Percentiles rank a stretch among this genome's conserved stretches.
phyloP scores from a whole-genome alignment of 2,888 invertebrate genomes.

The Nemotelus nigrinus region DNA sequence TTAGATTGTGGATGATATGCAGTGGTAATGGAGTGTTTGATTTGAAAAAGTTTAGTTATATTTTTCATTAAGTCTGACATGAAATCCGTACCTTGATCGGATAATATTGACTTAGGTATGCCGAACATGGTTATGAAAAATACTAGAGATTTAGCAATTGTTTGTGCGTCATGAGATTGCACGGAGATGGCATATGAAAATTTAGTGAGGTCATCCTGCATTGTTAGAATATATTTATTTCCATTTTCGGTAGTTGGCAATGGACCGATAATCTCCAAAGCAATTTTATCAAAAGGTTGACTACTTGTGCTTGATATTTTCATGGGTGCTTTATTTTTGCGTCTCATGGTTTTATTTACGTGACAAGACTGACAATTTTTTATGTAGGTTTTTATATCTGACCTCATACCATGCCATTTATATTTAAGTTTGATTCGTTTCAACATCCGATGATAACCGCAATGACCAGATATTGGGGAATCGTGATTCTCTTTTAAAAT shows the following conservation, averaged over 20 bases:
- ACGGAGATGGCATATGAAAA: conserved; percentile 56
- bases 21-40: conserved; percentile 36
- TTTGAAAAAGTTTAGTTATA: conserved; percentile 56
- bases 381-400: neutral
- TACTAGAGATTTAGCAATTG: conserved; percentile 52
- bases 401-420: conserved; percentile 2
- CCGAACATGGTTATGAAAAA: neutral
- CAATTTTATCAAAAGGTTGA: conserved; percentile 56
- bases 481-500: neutral
- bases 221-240: conserved; percentile 56
- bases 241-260: conserved; percentile 53
- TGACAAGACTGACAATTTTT: neutral
- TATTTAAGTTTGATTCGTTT: neutral
- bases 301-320: conserved; percentile 56
- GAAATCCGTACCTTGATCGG: conserved; percentile 23
- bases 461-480: too few species aligned
- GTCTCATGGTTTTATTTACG: conserved; percentile 53
- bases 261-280: conserved; percentile 56
- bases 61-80: conserved; percentile 54
- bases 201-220: conserved; percentile 59
- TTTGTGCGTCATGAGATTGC: conserved; percentile 56
- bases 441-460: neutral
- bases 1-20: conserved; percentile 28
- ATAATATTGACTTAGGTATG: conserved; percentile 50
- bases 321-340: conserved; percentile 55